A percentile compares a stretch with the other conserved stretches of the same genome.
Evolutionary conservation across 2,113 vertebrate genomes (phyloP).

Genomic region (Barbus barbus): DNA sequence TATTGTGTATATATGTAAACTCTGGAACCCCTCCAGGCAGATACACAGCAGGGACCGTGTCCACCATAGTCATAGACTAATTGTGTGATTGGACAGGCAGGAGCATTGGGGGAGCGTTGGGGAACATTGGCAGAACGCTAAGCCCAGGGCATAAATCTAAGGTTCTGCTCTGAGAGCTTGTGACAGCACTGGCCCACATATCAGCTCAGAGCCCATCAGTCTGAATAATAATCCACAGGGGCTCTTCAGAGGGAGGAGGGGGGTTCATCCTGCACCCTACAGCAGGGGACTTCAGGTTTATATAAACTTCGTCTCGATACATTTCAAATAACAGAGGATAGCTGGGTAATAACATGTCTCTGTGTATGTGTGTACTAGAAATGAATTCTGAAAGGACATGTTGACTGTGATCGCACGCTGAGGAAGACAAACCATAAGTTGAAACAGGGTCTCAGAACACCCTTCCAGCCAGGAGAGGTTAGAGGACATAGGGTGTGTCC

Average conservation of each 20-base stretch:
- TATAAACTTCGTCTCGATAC: constrained; percentile 33
- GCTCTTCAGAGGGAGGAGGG: constrained; percentile 27
- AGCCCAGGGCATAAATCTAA: constrained; percentile 48
- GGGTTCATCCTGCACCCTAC: constrained; percentile 22
- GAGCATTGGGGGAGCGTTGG: constrained; percentile 39
- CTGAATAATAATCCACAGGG: constrained; percentile 46
- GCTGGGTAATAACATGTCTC: constrained; percentile 14
- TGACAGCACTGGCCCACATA: constrained; percentile 59
- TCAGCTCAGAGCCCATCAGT: constrained; percentile 42
- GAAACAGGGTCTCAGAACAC: neutral
- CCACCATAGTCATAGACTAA: constrained; percentile 41
- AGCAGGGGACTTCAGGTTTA: constrained; percentile 32
- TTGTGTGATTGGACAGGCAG: constrained; percentile 51
- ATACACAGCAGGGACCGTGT: constrained; percentile 38
- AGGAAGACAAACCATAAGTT: constrained; percentile 7
- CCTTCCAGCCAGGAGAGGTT: constrained; percentile 34
- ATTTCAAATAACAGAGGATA: constrained; percentile 31
- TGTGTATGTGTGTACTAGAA: neutral
- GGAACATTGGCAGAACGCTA: constrained; percentile 39
- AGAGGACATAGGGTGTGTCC: neutral
- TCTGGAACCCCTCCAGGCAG: constrained; percentile 38
- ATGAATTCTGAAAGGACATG: constrained; percentile 12
- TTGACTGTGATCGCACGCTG: constrained; percentile 5
- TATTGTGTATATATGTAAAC: constrained; percentile 41
- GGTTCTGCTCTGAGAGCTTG: constrained; percentile 52